Conservation (phyloP, 2,797 vertebrate genomes). For the Coendou prehensilis region DNA sequence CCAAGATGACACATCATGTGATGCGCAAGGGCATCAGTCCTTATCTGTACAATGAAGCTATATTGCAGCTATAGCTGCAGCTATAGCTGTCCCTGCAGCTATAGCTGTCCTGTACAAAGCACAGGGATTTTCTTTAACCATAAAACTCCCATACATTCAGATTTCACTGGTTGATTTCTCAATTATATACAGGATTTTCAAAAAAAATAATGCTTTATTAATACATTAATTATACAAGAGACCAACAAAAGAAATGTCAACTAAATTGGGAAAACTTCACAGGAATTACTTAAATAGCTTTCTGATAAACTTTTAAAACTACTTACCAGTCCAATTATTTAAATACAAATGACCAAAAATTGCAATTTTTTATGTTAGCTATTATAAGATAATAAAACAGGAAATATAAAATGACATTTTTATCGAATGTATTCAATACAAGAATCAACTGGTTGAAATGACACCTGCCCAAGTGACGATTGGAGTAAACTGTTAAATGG, state of each 20-base stretch:
- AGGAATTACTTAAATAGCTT: background rate
- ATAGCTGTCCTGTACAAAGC: background rate
- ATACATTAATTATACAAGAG: constrained; percentile 19
- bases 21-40: background rate
- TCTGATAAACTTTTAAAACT: background rate
- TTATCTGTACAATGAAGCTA: background rate
- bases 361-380: background rate
- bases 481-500: background rate
- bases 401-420: background rate
- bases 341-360: background rate
- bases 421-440: background rate
- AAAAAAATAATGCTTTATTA: background rate
- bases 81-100: background rate
- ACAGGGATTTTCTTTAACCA: background rate
- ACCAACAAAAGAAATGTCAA: constrained; percentile 38
- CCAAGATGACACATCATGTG: background rate
- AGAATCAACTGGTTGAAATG: background rate
- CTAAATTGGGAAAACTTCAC: background rate
- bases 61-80: background rate
- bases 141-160: background rate
- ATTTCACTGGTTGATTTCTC: background rate
- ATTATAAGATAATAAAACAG: background rate
- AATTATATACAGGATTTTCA: background rate
- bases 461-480: background rate
- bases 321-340: background rate